Base-by-base conservation (phyloP, 1,140 invertebrate genomes). In the Bombus vancouverensis region DNA sequence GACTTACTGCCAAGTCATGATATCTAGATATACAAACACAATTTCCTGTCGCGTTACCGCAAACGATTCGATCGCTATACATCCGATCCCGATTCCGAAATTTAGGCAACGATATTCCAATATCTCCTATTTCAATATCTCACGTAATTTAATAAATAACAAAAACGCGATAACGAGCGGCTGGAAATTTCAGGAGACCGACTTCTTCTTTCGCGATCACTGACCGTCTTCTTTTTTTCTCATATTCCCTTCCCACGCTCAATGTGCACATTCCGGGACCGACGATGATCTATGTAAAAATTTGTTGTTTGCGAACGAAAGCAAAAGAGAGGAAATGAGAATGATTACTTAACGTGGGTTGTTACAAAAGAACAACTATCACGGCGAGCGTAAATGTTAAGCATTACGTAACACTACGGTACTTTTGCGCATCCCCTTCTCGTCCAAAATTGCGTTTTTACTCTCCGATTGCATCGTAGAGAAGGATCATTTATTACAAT, bases 401-500 rank as follows among this genome's bases (percentile, higher is more conserved):
- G 81, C 76, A 84, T 88, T 87, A 84, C 76, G 81, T 86, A 83
- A 84, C 81, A 87, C 75, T 88, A 80, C 65, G 84, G 70, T 87
- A 88, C 76, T 81, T 88, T 88, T 87, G 81, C 72, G 85, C 81
- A 84, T 87, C 71, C 78, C 79, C 78, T 87, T 72, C 75, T 83
- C 76, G 72, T 77, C 62, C 74, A 75, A 87, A 80, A 71, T 87
- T 86, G 66, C 79, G 82, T 90, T 91, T 89, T 71, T 89, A 89
- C 83, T 89, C 79, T 91, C 83, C 83, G 80, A 90, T 89, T 76
- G 85, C 89, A 92, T 92, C 90, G 90, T 91, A 91, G 88, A 92
- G 91, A 89, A 91, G 83, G 88, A 93, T 94, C 89, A 93, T 93
- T 93, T 92, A 94, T 92, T 94, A 93, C 91, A 92, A 92, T 91